Percentiles rank a stretch among this genome's conserved stretches.
Conservation (phyloP, 2,113 vertebrate species). For the rat (Rattus norvegicus) region GRCr8 NC_086028.1:90689001-90689500, state of each 20-base stretch:
- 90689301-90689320: neutral
- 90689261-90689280: conserved; percentile 44
- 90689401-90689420: neutral
- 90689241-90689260: neutral
- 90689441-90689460: neutral
- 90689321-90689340: neutral
- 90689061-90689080: neutral
- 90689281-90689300: neutral
- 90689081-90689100: neutral
- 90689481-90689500: neutral
- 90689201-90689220: neutral
- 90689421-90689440: neutral
- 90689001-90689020: neutral
- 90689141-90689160: neutral
- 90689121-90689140: neutral
- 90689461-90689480: neutral
- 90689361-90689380: neutral
- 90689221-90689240: neutral
- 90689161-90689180: neutral
- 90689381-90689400: neutral
- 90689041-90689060: neutral
- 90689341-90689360: neutral
- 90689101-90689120: neutral
- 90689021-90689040: neutral
- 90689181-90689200: neutral